phyloP scores from a whole-genome alignment of 2,113 vertebrate genomes.

The Camelus dromedarius region DNA sequence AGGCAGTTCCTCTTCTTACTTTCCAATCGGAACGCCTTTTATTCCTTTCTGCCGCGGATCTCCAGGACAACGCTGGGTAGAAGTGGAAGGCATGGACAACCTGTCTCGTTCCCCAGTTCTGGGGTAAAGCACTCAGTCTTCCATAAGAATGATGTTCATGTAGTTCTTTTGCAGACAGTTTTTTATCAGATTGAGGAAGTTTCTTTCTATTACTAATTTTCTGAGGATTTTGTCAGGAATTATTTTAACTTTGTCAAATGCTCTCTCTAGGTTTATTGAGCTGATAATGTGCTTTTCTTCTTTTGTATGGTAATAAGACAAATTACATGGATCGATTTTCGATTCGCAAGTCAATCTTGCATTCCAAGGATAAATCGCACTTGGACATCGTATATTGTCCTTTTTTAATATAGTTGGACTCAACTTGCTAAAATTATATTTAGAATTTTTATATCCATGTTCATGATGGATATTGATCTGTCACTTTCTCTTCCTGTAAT shows the following conservation, averaged over 20 bases:
- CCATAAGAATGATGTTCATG: background rate
- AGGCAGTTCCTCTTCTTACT: background rate
- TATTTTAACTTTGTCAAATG: conserved; percentile 10
- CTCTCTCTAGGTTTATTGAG: conserved; percentile 14
- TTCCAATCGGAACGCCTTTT: background rate
- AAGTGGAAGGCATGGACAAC: background rate
- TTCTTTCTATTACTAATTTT: background rate
- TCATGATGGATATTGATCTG: background rate
- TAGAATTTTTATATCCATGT: background rate
- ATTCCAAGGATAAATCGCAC: background rate
- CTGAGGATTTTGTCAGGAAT: background rate
- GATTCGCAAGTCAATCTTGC: background rate
- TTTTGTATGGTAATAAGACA: background rate
- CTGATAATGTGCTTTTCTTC: background rate
- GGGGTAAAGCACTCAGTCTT: background rate
- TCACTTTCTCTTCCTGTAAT: background rate
- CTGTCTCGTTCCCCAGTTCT: background rate
- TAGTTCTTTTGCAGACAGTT: background rate
- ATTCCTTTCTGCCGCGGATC: background rate
- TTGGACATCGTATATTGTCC: background rate
- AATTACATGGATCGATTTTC: background rate
- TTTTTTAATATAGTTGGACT: background rate
- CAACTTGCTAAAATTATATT: background rate
- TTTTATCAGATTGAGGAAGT: background rate
- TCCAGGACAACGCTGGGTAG: background rate